Evolutionary conservation across 2,797 vertebrate genomes (phyloP).

Genomic region (Sebastes miniatus): DNA sequence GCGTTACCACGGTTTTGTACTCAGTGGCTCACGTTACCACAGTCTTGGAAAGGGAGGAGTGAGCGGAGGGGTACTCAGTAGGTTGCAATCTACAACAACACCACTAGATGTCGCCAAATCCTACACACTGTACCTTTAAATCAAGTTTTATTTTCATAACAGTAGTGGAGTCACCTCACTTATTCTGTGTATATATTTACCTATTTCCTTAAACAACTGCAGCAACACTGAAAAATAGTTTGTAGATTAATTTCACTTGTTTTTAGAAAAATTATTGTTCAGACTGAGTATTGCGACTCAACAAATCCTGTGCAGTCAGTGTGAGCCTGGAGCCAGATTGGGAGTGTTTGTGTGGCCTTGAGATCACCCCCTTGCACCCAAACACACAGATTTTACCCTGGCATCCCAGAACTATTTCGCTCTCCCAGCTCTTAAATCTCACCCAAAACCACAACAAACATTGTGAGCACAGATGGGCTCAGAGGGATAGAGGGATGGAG

Average conservation of each 20-base stretch:
- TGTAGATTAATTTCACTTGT: not conserved
- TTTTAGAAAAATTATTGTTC: not conserved
- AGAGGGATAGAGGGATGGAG: not conserved
- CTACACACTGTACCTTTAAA: not conserved
- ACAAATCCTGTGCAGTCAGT: constrained; percentile 11
- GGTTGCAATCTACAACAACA: too few species aligned
- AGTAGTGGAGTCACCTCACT: not conserved
- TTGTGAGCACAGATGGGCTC: constrained; percentile 47
- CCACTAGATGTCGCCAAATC: too few species aligned
- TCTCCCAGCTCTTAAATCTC: constrained; percentile 52
- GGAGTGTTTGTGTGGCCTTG: constrained; percentile 53
- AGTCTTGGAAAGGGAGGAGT: too few species aligned
- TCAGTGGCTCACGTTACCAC: too few species aligned
- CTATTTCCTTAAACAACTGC: not conserved
- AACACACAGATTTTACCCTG: constrained; percentile 49
- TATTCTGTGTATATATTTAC: not conserved
- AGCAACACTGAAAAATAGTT: not conserved
- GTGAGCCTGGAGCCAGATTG: constrained; percentile 29
- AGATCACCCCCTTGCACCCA: constrained; percentile 27
- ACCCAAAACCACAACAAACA: constrained; percentile 61
- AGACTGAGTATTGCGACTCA: not conserved
- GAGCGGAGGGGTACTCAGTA: too few species aligned
- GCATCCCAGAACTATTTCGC: constrained; percentile 46
- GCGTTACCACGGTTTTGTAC: too few species aligned
- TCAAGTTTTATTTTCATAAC: not conserved